Evolutionary conservation across 1,140 invertebrate genomes (phyloP).

Genomic region (Ceratosolen solmsi): DNA sequence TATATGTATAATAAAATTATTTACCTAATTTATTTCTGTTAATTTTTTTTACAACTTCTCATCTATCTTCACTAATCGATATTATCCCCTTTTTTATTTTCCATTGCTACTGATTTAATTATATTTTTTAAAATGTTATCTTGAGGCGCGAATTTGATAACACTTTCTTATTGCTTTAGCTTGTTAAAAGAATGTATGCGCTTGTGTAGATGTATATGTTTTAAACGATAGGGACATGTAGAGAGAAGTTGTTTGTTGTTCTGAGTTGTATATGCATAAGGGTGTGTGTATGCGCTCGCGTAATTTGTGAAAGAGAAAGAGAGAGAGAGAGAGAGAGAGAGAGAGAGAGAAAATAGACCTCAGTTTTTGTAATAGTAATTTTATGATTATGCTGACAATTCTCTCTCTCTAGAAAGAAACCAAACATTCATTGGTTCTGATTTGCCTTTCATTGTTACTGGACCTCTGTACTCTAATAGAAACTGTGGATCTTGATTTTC

Average conservation of each 20-base stretch:
- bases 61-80: no score
- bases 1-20: no score
- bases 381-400: slow-evolving; percentile 61
- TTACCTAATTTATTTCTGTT: no score
- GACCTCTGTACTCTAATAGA: slow-evolving; percentile 89
- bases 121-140: no score
- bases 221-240: no score
- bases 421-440: slow-evolving; percentile 96
- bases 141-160: neutral
- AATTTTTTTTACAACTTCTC: no score
- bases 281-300: neutral
- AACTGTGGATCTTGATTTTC: slow-evolving; percentile 92
- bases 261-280: no score
- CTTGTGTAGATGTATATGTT: neutral
- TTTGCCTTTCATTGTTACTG: slow-evolving; percentile 95
- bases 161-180: neutral
- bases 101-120: no score
- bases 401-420: slow-evolving; percentile 83
- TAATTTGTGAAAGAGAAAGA: neutral
- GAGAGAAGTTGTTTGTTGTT: no score
- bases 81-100: no score
- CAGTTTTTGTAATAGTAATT: neutral
- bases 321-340: neutral
- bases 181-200: neutral
- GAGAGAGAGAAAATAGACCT: no score